phyloP scores from a whole-genome alignment of 2,888 invertebrate species.

The Cryptus viduatorius region DNA sequence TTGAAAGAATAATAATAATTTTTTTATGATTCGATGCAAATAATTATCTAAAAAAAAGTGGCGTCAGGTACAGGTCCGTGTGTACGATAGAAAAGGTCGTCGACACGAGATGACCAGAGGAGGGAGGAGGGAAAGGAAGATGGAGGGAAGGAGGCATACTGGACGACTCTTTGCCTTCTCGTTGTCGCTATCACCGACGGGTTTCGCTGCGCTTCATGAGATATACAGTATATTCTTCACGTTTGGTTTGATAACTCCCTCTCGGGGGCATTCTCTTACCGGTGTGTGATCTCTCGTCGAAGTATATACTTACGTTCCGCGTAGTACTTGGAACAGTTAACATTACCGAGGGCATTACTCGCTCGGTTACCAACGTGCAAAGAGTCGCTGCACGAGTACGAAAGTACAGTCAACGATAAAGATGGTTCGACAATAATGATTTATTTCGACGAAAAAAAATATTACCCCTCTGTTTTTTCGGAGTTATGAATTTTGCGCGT shows the following conservation, averaged over 20 bases:
- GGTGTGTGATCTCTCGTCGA: slow-evolving; percentile 4
- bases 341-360: slow-evolving; percentile 15
- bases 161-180: slow-evolving; percentile 49
- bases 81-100: slow-evolving; percentile 73
- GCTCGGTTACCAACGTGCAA: background rate
- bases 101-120: slow-evolving; percentile 64
- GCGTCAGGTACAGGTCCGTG: slow-evolving; percentile 73
- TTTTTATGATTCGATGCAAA: background rate
- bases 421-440: background rate
- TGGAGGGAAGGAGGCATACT: background rate
- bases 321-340: slow-evolving; percentile 41
- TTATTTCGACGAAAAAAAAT: background rate
- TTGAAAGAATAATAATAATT: background rate
- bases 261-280: background rate
- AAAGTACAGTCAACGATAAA: slow-evolving; percentile 12
- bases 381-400: slow-evolving; percentile 19
- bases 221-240: slow-evolving; percentile 59
- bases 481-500: too few species aligned
- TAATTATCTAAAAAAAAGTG: slow-evolving; percentile 46
- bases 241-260: slow-evolving; percentile 38
- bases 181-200: slow-evolving; percentile 68
- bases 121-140: background rate
- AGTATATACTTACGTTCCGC: slow-evolving; percentile 54
- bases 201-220: slow-evolving; percentile 69
- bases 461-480: too few species aligned